Evolutionary conservation across 2,113 vertebrate species (phyloP), one percentile per base, ranked within the genome.

Genomic region (Halichoeres trimaculatus): DNA sequence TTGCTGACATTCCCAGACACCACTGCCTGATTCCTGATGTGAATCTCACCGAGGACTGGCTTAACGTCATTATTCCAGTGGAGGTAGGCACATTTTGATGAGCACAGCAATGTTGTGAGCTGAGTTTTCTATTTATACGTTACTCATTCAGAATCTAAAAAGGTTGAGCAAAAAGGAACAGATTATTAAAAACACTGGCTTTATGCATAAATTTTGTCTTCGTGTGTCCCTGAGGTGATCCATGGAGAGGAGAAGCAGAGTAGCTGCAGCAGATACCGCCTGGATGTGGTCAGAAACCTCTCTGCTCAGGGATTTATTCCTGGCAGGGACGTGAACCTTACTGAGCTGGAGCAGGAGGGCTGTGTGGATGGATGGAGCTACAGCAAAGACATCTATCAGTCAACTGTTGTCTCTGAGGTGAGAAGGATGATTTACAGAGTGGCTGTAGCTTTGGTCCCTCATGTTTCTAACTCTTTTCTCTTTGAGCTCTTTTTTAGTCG

Each of bases 331-430:
- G 34, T 93, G 2, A 93, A 93, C 76, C 67, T 93, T 56, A 89
- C 86, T 0, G 57, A 80, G 16, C 51, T 93, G 57, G 74, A 84
- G 57, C 84, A 85, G 72, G 93, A 94, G 82, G 13, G 2, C 23
- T 92, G 90, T 66, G 36, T 87, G 70, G 90, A 94, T 5, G 92
- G 94, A 3, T 94, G 93, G 93, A 86, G 14, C 60, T 94, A 93
- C 87, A 92, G 90, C 70, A 87, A 23, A 69, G 90, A 92, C 1
- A 61, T 79, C 61, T 94, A 91, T 65, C 63, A 85, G 14, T 93
- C 94, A 23, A 94, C 90, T 23, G 53, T 94, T 1, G 90, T 93
- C 56, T 83, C 91, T 0, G 88, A 94, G 85, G 93, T 92, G 23
- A 81, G 74, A 1, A 19, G 8, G 6, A 4, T 4, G 3, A 30